phyloP scores from a whole-genome alignment of 2,888 invertebrate species.

The Agriopis leucophaearia region DNA sequence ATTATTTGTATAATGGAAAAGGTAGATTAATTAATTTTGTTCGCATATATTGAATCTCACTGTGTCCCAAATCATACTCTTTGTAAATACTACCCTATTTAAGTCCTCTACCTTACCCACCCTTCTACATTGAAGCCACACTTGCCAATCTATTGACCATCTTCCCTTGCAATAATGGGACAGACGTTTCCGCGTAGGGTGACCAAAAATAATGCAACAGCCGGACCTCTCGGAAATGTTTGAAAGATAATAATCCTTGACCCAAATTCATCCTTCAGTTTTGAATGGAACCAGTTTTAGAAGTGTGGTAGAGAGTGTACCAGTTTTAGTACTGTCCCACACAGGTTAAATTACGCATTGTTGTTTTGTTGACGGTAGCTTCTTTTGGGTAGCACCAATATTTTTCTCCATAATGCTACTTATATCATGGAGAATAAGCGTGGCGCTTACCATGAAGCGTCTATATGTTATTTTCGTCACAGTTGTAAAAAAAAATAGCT shows the following conservation, averaged over 20 bases:
- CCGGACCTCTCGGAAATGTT: constrained; percentile 51
- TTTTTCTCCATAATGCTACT: background rate
- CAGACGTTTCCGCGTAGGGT: constrained; percentile 68
- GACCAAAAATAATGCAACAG: constrained; percentile 64
- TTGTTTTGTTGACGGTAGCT: constrained; percentile 36
- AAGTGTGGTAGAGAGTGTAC: constrained; percentile 20
- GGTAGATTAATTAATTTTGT: background rate
- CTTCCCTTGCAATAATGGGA: constrained; percentile 46
- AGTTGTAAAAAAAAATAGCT: too few species aligned
- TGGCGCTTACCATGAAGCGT: too few species aligned
- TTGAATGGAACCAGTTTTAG: constrained; percentile 58
- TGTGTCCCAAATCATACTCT: background rate
- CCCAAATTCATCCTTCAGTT: constrained; percentile 58
- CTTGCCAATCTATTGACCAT: constrained; percentile 47
- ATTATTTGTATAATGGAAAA: background rate
- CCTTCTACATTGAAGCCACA: constrained; percentile 37
- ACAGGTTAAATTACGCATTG: constrained; percentile 75
- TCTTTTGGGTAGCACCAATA: constrained; percentile 5
- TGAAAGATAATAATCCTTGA: constrained; percentile 71
- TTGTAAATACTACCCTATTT: background rate
- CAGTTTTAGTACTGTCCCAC: constrained; percentile 61
- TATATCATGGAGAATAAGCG: background rate
- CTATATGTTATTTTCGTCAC: too few species aligned
- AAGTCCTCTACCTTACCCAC: background rate
- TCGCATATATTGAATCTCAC: background rate